Base-by-base conservation (phyloP, 2,797 vertebrate species). In the Morelia viridis region DNA sequence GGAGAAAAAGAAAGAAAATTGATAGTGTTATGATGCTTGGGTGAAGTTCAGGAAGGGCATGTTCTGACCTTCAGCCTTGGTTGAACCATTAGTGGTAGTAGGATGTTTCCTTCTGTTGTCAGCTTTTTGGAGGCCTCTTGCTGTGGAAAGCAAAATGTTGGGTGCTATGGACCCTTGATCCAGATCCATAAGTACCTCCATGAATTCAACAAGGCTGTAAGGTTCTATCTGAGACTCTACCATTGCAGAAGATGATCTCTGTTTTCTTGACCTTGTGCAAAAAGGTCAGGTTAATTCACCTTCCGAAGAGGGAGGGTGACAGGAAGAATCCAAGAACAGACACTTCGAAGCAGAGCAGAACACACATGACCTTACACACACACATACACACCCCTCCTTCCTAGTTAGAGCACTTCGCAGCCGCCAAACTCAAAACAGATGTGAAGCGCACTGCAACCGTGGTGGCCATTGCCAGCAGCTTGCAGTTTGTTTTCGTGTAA, bases 391-490 rank as follows among this genome's bases (percentile, higher is more conserved):
- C 35, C 0, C 58, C 57, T 46, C 62, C 87, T 83, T 85, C 53
- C 56, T 57, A 9, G 22, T 97, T 95, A 97, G 96, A 97, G 95
- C 95, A 93, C 88, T 95, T 96, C n/a, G 1, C 92, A 97, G 95
- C 58, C 94, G 92, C 96, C 96, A 98, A 98, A 98, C 96, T 97
- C 96, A 95, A 97, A 98, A 97, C 98, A 98, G 98, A 98, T 98
- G 98, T 98, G 91, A 76, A 94, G 96, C 96, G 93, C 93, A 0
- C n/a, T 24, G 22, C 28, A 92, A 80, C 22, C 2, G 15, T n/a
- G 53, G 83, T 17, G 41, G 62, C 24, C 9, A 12, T 96, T 94
- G 95, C 95, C 96, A 94, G 87, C 94, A 96, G 94, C 93, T 91
- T 95, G 96, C 95, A 96, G 95, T 96, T 94, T 65, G 24, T 87